Evolutionary conservation across 2,888 invertebrate genomes (phyloP).

Genomic region (Pyralis farinalis): DNA sequence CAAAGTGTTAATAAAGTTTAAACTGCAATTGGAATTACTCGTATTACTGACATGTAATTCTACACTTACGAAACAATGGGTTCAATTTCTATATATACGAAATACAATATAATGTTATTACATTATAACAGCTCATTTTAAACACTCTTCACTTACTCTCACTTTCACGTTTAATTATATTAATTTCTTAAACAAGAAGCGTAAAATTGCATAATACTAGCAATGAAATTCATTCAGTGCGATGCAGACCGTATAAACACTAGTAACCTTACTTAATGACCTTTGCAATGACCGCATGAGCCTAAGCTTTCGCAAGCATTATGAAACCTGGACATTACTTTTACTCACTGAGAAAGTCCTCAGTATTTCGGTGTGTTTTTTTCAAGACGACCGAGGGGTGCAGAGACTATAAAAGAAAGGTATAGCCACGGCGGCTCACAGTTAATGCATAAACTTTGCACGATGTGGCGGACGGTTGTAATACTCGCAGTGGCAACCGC

Average conservation of each 20-base stretch:
- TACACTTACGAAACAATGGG: too few relatives aligned
- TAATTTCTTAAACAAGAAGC: neutral
- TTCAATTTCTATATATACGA: too few relatives aligned
- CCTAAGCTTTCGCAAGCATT: slow-evolving; percentile 52
- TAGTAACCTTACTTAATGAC: slow-evolving; percentile 28
- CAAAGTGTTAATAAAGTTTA: too few relatives aligned
- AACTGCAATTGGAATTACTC: too few relatives aligned
- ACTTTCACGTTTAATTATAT: too few relatives aligned
- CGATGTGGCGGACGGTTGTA: slow-evolving; percentile 62
- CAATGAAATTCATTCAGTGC: neutral
- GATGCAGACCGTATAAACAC: slow-evolving; percentile 11
- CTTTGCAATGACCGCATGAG: slow-evolving; percentile 44
- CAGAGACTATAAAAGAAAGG: slow-evolving; percentile 64
- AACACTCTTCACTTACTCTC: too few relatives aligned
- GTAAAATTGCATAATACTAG: neutral
- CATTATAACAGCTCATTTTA: too few relatives aligned
- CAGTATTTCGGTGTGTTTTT: slow-evolving; percentile 55
- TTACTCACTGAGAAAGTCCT: slow-evolving; percentile 74
- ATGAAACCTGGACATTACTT: slow-evolving; percentile 73
- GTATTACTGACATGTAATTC: too few relatives aligned
- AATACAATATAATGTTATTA: too few relatives aligned
- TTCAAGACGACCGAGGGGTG: slow-evolving; percentile 49
- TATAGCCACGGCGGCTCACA: slow-evolving; percentile 52
- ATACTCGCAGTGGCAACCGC: slow-evolving; percentile 67
- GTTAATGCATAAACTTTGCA: slow-evolving; percentile 50